Evolutionary conservation across 1,140 invertebrate species (phyloP), one percentile per base, ranked within the genome.

Genomic region (Macrocentrus cingulum): DNA sequence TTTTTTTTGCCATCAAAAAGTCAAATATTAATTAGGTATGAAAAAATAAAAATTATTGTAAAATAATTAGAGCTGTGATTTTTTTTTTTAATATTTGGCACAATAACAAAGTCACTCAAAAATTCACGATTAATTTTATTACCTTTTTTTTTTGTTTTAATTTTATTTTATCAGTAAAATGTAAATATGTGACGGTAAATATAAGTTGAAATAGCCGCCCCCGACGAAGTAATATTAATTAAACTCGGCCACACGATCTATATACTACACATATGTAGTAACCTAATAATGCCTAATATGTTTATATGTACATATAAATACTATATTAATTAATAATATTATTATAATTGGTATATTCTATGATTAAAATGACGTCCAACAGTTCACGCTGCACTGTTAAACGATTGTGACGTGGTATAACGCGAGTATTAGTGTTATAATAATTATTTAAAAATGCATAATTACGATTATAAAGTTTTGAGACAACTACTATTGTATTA

Each of bases 251-350:
- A 4, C 22, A 22, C n/a, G n/a, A n/a, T n/a, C 22, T 23, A 39
- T 39, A 39, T 13, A 39, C 13, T n/a, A 11, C 8, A 5, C 36
- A 13, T 39, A 39, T 15, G 22, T 44, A 8, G 13, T 25, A 23
- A 45, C 22, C 42, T 48, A 48, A 29, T 48, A 23, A 29, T 13
- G 45, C 22, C 22, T 48, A 25, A 25, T 25, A 48, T 45, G 20
- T 20, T 9, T 48, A 23, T 48, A 48, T 48, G 45, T 48, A 48
- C 45, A 37, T 34, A n/a, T 36, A 39, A 39, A 19, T 37, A 52
- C 32, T n/a, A n/a, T 50, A 50, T 22, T 32, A 18, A 37, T 48
- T 11, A 36, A 37, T 22, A 7, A 19, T 19, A 16, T 52, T 52
- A 15, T 16, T 52, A 36, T 4, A 29, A 4, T 29, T 29, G 25